Evolutionary conservation across 2,888 invertebrate genomes (phyloP), one percentile per base, ranked within the genome.

Genomic region (Saturnia pavonia): DNA sequence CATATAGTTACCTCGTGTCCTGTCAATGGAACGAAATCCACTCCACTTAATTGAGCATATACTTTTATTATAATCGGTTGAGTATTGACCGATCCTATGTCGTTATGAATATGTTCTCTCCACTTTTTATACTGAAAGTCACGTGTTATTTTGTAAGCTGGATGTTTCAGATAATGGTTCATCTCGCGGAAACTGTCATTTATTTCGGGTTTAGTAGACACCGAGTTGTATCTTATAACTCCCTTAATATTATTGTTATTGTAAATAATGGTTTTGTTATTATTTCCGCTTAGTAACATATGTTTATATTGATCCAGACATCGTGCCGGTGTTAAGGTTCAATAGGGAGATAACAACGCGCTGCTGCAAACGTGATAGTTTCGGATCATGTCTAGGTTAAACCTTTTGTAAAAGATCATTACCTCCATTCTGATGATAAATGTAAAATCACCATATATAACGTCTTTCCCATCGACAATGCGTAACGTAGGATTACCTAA

Each of bases 251-350:
- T 19, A n/a, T 27, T 8, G 8, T 25, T 48, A 6, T n/a, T 1
- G 6, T 25, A 19, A 48, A 12, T 19, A 8, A 27, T 11, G 9
- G 19, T 60, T 42, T 60, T 57, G 27, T 43, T 60, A 42, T 11
- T 43, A 57, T 2, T 16, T 16, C 19, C 25, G n/a, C 42, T 63
- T 27, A 54, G 42, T 67, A 70, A 57, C 7, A 48, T n/a, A 19
- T 70, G 14, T 22, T 19, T 54, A 34, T 63, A 63, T 12, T 67
- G 48, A 16, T 60, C 19, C 22, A 70, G 7, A 57, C 73, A 73
- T 43, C 71, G 72, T 1, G 71, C 72, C 12, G 71, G 68, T 34
- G 73, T 72, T n/a, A 73, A 22, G 1, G 70, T 72, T 69, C 69
- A 72, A 1, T 25, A 48, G 8, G 70, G 25, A 0, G 73, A 65